Base-by-base conservation (phyloP, 2,888 invertebrate species). In the Microplitis deprimator region DNA sequence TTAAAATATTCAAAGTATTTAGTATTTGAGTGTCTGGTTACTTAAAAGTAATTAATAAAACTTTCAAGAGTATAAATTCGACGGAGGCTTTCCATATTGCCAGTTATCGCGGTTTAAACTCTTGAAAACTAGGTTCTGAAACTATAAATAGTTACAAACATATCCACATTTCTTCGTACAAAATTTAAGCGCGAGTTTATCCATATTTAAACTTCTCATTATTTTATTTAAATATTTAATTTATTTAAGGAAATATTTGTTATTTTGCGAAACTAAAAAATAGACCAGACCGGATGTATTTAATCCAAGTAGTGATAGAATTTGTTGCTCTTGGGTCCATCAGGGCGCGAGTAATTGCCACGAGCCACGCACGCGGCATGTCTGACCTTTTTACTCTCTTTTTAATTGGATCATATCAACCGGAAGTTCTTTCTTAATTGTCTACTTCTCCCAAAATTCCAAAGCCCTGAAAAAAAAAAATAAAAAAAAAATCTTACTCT, bases 211-310 rank as follows among this genome's bases (percentile, higher is more conserved):
- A 65, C 17, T 68, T 68, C n/a, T 7, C 7, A 39, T 16, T 13
- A 10, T 6, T 39, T 10, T 38, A 39, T 38, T 39, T 68, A 38
- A 39, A 39, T 39, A 6, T 68, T 17, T 20, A 64, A 6, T 68
- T 17, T 64, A 64, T 17, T 10, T 16, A 64, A 64, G 29, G 17
- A 17, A 17, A 29, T 20, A 65, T 65, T 13, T 65, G 8, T 68
- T 39, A 8, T 40, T 39, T 16, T 68, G 16, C 1, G 16, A 67
- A 67, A 68, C 5, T 20, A 71, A 65, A 75, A 62, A 67, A 50
- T 68, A 74, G 68, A 62, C 62, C 64, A 75, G 79, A 82, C 83
- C 84, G 84, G 84, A 84, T 84, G 84, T 79, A 71, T 81, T 84
- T 81, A 84, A 84, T 84, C 80, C 83, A 73, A 75, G 73, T 73